phyloP scores from a whole-genome alignment of 2,888 invertebrate species.

The Ennomos erosarius region DNA sequence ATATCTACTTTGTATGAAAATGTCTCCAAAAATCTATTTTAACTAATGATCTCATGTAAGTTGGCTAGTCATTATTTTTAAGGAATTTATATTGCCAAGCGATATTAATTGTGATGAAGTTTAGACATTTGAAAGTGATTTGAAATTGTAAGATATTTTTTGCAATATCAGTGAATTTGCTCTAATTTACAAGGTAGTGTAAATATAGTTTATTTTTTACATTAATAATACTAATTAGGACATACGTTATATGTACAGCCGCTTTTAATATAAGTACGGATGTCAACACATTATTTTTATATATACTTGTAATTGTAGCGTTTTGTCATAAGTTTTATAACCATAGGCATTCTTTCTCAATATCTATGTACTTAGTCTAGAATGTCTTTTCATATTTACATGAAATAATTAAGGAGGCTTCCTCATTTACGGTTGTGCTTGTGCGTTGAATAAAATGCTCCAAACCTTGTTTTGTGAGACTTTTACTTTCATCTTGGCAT shows the following conservation, averaged over 20 bases:
- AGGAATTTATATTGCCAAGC: slow-evolving; percentile 75
- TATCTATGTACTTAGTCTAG: slow-evolving; percentile 1
- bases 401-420: background rate
- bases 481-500: too few species aligned
- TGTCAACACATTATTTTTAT: slow-evolving; percentile 55
- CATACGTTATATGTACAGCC: slow-evolving; percentile 46
- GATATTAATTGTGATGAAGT: slow-evolving; percentile 72
- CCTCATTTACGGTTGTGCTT: slow-evolving; percentile 2
- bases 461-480: too few species aligned
- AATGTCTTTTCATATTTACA: background rate
- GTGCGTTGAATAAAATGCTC: too few species aligned
- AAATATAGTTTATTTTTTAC: slow-evolving; percentile 15
- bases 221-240: background rate
- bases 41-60: slow-evolving; percentile 53
- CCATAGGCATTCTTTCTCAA: slow-evolving; percentile 6
- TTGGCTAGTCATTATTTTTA: slow-evolving; percentile 58
- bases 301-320: slow-evolving; percentile 27
- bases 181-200: slow-evolving; percentile 19
- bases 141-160: slow-evolving; percentile 21
- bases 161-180: slow-evolving; percentile 15
- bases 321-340: slow-evolving; percentile 1
- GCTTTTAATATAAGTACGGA: slow-evolving; percentile 39
- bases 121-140: slow-evolving; percentile 18
- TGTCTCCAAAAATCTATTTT: background rate
- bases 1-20: too few species aligned